These are phyloP conservation scores for Helicoverpa armigera DNA, from an alignment of 1,140 invertebrate genomes.

Conservation along the genomic window DNA sequence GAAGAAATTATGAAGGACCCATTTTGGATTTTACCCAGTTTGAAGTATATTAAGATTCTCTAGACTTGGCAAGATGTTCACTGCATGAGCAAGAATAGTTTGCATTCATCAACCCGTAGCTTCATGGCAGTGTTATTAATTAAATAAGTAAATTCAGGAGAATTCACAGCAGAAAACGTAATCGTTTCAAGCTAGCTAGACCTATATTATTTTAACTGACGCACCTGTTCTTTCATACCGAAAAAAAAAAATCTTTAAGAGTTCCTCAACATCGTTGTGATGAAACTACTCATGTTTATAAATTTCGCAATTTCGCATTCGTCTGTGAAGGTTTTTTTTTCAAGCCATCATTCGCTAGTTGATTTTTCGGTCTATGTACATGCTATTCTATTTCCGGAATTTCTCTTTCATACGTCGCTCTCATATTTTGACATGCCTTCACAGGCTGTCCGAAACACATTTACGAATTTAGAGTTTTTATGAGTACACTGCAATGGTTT, in stretches of 20 bases:
- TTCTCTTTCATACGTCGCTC: conserved; percentile 48
- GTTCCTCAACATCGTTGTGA: neutral
- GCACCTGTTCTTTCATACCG: neutral
- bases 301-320: conserved; percentile 7
- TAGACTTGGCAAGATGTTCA: neutral
- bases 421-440: conserved; percentile 45
- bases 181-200: too few species aligned
- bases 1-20: too few species aligned
- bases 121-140: neutral
- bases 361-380: conserved; percentile 45
- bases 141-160: too few species aligned
- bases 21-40: too few species aligned
- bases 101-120: neutral
- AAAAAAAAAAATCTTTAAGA: neutral
- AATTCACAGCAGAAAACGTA: too few species aligned
- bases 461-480: conserved; percentile 37
- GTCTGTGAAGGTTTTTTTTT: neutral
- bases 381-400: conserved; percentile 56
- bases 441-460: conserved; percentile 38
- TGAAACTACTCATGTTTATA: neutral
- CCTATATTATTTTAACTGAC: too few species aligned
- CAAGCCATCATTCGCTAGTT: conserved; percentile 42
- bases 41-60: neutral
- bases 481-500: conserved; percentile 34
- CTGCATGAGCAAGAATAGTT: neutral